Base-by-base conservation (phyloP, 2,888 invertebrate genomes). In the Melanostoma scalare region DNA sequence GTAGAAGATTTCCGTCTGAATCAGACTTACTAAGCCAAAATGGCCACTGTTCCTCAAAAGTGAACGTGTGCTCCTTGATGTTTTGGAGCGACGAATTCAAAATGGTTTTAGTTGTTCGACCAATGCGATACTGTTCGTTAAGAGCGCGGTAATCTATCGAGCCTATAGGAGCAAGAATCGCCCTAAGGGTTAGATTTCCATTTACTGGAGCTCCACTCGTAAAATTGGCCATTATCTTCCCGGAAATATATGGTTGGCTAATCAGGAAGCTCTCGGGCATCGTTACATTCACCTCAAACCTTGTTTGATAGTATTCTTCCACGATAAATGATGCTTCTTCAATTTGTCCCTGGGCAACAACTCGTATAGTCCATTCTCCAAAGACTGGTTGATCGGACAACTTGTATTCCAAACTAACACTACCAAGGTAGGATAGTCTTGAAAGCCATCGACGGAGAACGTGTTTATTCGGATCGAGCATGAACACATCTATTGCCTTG, bases 221-320 rank as follows among this genome's bases (percentile, higher is more conserved):
- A 89, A 97, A 97, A 93, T 98, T 98, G 0, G 98, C 97, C 94
- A 96, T 95, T 6, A 98, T 94, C 3, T 94, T 93, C 0, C 98
- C 98, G 88, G 94, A 93, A 88, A 98, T 94, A 89, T 92, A 96
- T 48, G 93, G 93, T 86, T 96, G 96, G 35, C 95, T 95, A 88
- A 95, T 95, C 90, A 97, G 95, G 92, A 98, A 96, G 91, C 96
- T 97, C 2, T 97, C 95, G 0, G 97, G 96, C 95, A 97, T 96
- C 0, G 97, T 97, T 0, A 98, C 96, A 90, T 98, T 97, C 75
- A 94, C 94, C 93, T 98, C 97, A 90, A 96, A 97, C 87, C 97
- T 92, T 0, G 97, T 96, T 91, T 96, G 96, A 90, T 97, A 97
- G 92, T 97, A 98, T 92, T 98, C 97, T 89, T 97, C 97, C 0